Evolutionary conservation across 2,888 invertebrate genomes (phyloP), one percentile per base, ranked within the genome.

Genomic region (Lasius fuliginosus): DNA sequence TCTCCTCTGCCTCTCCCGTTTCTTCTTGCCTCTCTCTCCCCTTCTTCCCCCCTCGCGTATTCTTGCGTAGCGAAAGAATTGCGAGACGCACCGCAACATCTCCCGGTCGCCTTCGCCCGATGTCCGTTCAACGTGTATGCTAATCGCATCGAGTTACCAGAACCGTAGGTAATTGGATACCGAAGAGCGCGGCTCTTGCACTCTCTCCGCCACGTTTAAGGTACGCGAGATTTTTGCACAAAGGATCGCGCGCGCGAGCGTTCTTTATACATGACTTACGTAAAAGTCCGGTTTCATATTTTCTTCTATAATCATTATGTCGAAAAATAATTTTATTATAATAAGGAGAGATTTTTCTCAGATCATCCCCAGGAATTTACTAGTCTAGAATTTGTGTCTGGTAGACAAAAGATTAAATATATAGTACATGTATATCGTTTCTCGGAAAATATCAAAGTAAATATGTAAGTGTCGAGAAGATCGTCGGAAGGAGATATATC

Each of bases 51-150:
- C 36, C 69, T 36, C 27, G 46, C 74, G 42, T 64, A 42, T 65
- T 73, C 62, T 46, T 30, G 15, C 42, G 42, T 15, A 15, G 68
- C 65, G 27, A 33, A 83, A 74, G 33, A 83, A 62, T 53, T 75
- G 69, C 88, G 89, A 23, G 23, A 86, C 88, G 69, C 81, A 77
- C 60, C 82, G 85, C 85, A 86, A 85, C 83, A 81, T 81, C 46
- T 46, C 84, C 81, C 49, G 67, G 79, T 86, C 83, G 75, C 77
- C 81, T 65, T 65, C 69, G 73, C 79, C 75, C 87, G 86, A 85
- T 88, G 85, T 81, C 84, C 67, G 74, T 69, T 85, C 89, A 87
- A 88, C 89, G 85, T 82, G 89, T 91, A 92, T 93, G 91, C 91
- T 92, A 93, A 93, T 93, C 90, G 88, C 85, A 71, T 60, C 77